Evolutionary conservation across 2,113 vertebrate species (phyloP).

Genomic region (Holacanthus passer): DNA sequence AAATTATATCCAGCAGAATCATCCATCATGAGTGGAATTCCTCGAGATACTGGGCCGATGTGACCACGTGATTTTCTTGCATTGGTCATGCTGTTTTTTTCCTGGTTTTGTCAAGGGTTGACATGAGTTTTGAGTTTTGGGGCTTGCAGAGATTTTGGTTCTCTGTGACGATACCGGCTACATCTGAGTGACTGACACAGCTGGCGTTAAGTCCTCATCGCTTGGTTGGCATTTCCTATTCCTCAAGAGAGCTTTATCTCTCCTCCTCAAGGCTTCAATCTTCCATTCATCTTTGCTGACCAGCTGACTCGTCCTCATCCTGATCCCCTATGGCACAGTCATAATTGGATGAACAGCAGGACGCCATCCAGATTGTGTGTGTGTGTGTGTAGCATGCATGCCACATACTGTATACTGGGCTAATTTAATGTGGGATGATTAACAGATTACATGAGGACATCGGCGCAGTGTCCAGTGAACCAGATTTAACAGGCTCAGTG

Average conservation of each 20-base stretch:
- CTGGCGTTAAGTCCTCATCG: background rate
- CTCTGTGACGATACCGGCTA: background rate
- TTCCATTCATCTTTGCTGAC: conserved; percentile 51
- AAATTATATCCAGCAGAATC: background rate
- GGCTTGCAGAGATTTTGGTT: background rate
- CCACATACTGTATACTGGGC: background rate
- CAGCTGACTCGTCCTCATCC: conserved; percentile 34
- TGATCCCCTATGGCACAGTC: conserved; percentile 27
- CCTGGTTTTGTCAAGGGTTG: background rate
- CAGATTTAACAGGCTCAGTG: conserved; percentile 2
- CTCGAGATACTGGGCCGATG: background rate
- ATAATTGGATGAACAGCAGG: conserved; percentile 57
- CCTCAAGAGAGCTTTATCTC: conserved; percentile 22
- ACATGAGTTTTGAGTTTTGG: background rate
- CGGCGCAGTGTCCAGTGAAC: background rate
- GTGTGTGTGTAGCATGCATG: background rate
- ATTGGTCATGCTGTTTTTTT: background rate
- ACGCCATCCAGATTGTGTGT: conserved; percentile 3
- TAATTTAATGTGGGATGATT: conserved; percentile 16
- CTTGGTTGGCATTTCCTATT: conserved; percentile 28
- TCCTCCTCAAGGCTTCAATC: conserved; percentile 26
- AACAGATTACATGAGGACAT: conserved; percentile 14
- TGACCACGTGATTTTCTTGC: background rate
- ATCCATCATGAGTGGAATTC: background rate
- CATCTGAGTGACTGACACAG: conserved; percentile 9